These are phyloP conservation scores for Enhydra lutris DNA, from an alignment of 2,113 vertebrate species.

Conservation along the genomic window DNA sequence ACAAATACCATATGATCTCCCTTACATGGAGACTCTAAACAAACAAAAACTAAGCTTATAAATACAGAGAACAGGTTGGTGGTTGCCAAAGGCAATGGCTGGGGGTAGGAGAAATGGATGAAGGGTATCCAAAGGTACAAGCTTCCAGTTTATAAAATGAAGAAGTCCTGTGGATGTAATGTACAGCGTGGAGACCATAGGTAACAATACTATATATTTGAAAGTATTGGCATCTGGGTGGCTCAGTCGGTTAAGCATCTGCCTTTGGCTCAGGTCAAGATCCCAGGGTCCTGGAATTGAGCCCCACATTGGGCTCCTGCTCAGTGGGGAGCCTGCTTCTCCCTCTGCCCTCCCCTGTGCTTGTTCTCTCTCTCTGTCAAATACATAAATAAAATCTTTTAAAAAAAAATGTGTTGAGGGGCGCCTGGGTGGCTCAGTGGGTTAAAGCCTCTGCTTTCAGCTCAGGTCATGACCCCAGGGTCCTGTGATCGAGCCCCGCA, in stretches of 20 bases:
- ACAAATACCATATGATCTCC: not conserved
- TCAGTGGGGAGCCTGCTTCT: no score
- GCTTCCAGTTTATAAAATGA: not conserved
- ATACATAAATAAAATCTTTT: no score
- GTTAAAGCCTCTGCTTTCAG: no score
- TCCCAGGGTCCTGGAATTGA: no score
- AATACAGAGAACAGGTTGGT: not conserved
- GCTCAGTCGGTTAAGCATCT: not conserved
- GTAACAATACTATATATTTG: not conserved
- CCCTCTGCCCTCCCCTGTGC: no score
- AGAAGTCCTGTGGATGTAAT: not conserved
- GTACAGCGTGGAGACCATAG: not conserved
- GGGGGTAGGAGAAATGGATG: not conserved
- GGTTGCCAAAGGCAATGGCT: not conserved
- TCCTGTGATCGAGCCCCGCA: no score
- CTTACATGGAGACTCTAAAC: not conserved
- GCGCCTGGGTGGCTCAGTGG: no score
- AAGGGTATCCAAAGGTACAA: not conserved
- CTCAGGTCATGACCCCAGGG: no score
- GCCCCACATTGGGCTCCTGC: no score
- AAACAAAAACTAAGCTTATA: not conserved
- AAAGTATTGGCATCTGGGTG: not conserved
- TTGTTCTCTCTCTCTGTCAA: no score
- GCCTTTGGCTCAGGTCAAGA: no score
- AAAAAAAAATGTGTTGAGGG: not conserved